Base-by-base conservation (phyloP, 1,140 invertebrate species). In the Drosophila mauritiana region DNA sequence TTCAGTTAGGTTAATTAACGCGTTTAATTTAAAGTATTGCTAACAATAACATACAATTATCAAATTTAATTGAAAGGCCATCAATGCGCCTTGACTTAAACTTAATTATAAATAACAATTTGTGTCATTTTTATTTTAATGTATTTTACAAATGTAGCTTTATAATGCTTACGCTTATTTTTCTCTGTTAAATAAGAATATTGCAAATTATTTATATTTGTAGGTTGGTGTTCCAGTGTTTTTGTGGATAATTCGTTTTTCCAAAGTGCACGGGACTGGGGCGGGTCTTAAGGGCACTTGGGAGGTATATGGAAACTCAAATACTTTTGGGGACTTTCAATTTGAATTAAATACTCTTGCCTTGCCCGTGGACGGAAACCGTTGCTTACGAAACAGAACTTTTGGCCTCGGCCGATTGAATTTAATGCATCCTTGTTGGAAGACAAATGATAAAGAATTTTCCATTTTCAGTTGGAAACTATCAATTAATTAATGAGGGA, bases 291-390 rank as follows among this genome's bases (percentile, higher is more conserved):
- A 86, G 80, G 80, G 78, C 80, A 84, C 80, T 84, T 83, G 46
- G 43, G 37, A 46, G 40, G 43, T 42, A 42, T 37, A 49, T 59
- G 43, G 48, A 65, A 59, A 68, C 55, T 31, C n/a, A 46, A 69
- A 69, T 45, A 53, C 57, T 39, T 69, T 34, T 12, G 34, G 31
- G 22, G 13, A 25, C 31, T 37, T 37, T 48, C 17, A 51, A 64
- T 62, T 62, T 67, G 57, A 78, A 77, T 77, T 73, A 83, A 83
- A 75, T 83, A 88, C 79, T 73, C 73, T 79, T 78, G 73, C 70
- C 77, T 64, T 86, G 84, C 84, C 83, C 84, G 20, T 88, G 83
- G 83, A 88, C 83, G 83, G 83, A 88, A 88, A 88, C 83, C 79
- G 83, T 89, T 88, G 70, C 84, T 58, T 72, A 67, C 56, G 70